Percentiles rank a stretch among this genome's conserved stretches.
Evolutionary conservation across 2,113 vertebrate genomes (phyloP).

Genomic region (Salvelinus namaycush): DNA sequence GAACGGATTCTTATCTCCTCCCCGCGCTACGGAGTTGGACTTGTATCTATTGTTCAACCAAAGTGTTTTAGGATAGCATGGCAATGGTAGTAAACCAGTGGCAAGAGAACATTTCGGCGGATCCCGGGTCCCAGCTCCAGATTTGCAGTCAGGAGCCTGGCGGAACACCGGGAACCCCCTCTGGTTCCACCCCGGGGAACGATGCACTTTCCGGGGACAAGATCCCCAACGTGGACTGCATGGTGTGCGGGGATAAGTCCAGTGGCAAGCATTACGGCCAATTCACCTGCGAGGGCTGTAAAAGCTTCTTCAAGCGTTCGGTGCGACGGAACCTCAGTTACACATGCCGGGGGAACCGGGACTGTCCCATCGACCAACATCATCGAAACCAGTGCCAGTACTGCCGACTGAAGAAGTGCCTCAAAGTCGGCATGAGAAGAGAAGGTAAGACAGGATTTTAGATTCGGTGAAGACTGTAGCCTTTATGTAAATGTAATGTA

Average conservation of each 20-base stretch:
- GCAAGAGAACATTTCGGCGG: conserved; percentile 82
- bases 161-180: conserved; percentile 77
- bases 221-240: conserved; percentile 82
- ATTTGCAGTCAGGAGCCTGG: conserved; percentile 79
- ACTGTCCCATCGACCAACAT: conserved; percentile 86
- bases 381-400: conserved; percentile 87
- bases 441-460: conserved; percentile 71
- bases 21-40: conserved; percentile 46
- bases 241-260: conserved; percentile 87
- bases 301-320: conserved; percentile 88
- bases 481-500: conserved; percentile 32
- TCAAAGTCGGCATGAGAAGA: conserved; percentile 85
- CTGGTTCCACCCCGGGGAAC: conserved; percentile 77
- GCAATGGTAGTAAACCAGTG: conserved; percentile 86
- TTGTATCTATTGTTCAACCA: conserved; percentile 55
- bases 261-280: conserved; percentile 87
- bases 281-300: conserved; percentile 87
- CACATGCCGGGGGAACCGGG: conserved; percentile 83
- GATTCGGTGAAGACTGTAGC: neutral
- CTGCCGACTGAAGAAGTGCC: conserved; percentile 85
- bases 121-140: conserved; percentile 78
- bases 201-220: conserved; percentile 80
- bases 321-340: conserved; percentile 84
- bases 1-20: conserved; percentile 58
- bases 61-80: conserved; percentile 76